Evolutionary conservation across 2,113 vertebrate species (phyloP).

Genomic region (Anguilla rostrata): DNA sequence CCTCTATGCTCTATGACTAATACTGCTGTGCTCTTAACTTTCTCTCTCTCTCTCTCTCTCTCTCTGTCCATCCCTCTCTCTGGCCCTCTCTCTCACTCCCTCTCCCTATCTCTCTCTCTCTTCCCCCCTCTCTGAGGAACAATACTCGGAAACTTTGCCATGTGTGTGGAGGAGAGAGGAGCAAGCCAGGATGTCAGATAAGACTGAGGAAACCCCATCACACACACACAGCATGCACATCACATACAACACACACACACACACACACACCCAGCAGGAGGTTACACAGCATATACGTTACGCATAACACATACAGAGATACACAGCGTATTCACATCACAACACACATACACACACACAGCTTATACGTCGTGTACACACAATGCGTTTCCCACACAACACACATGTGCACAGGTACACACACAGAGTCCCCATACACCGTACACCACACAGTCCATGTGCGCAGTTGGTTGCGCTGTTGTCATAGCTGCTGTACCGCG

Average conservation of each 20-base stretch:
- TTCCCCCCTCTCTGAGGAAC: constrained; percentile 43
- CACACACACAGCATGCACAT: background rate
- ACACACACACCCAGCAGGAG: background rate
- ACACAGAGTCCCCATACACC: background rate
- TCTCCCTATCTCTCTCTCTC: no score
- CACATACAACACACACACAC: background rate
- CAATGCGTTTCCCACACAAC: background rate
- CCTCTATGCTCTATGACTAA: background rate
- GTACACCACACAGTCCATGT: background rate
- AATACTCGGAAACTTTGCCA: constrained; percentile 61
- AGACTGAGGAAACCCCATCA: constrained; percentile 14
- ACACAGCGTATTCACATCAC: no score
- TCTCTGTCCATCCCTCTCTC: background rate
- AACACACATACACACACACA: no score
- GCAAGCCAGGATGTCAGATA: constrained; percentile 58
- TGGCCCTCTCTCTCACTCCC: background rate
- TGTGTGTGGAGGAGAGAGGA: constrained; percentile 36
- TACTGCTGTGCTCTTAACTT: constrained; percentile 41
- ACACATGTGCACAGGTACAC: background rate
- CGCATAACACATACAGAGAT: no score
- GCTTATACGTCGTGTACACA: background rate
- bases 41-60: background rate
- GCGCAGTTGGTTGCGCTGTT: background rate
- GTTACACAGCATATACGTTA: no score
- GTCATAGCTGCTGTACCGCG: background rate